Base-by-base conservation (phyloP, 2,888 invertebrate species). In the Drosophila anceps region DNA sequence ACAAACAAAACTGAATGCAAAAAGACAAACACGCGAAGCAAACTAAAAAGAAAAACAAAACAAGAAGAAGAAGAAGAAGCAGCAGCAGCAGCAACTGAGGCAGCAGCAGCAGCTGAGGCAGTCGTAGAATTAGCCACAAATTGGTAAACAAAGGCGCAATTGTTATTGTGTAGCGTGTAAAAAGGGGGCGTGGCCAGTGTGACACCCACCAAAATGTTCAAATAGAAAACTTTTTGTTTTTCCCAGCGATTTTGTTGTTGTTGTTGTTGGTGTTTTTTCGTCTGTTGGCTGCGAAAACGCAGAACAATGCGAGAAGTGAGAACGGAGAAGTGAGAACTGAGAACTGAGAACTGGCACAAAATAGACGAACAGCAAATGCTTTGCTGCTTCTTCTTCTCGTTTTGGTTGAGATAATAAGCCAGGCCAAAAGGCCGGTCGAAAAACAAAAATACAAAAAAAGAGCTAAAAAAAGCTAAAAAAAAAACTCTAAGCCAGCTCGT, bases 101-200 rank as follows among this genome's bases (percentile, higher is more conserved):
- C n/a, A 48, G 29, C 15, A 9, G 20, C 20, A 43, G 43, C 0
- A 18, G 48, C 48, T n/a, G n/a, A n/a, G n/a, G n/a, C n/a, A 48
- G 6, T 48, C 29, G 29, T 7, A 58, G 37, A 79, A 73, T 73
- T 73, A 73, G 68, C 84, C 70, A 81, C 79, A 85, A 90, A 85
- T 85, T 88, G 73, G 88, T 79, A 84, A 85, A 85, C 90, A 85
- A 90, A 88, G 76, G 82, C 79, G 57, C 82, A 90, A 85, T 90
- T 85, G 85, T 44, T 46, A 59, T 41, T 29, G 54, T 37, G 29
- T 48, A 33, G 60, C 27, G 1, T 12, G 50, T 33, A 24, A 6
- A 33, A 27, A 27, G 57, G 66, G 54, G 61, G 43, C 20, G 68
- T 63, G 65, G 74, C 51, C 53, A 15, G 27, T 80, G 86, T 48